These are phyloP conservation scores for Lacanobia wlatinum DNA, from an alignment of 2,888 invertebrate species.

Conservation along the genomic window DNA sequence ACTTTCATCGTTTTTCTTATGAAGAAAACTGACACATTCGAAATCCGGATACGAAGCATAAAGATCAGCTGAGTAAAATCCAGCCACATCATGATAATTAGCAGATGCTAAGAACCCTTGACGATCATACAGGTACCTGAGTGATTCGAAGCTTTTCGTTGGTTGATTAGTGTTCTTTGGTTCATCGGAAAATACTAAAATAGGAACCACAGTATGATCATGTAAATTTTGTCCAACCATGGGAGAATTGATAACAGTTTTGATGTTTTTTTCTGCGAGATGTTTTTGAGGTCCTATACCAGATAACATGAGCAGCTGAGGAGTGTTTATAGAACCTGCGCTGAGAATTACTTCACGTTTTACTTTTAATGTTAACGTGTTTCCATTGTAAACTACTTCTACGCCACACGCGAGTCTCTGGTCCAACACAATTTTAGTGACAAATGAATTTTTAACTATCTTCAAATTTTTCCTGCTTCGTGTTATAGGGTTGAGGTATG, in stretches of 20 bases:
- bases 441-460: constrained; percentile 50
- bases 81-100: background rate
- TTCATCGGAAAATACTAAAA: constrained; percentile 39
- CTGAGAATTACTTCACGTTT: constrained; percentile 55
- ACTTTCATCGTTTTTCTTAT: constrained; percentile 8
- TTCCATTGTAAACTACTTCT: constrained; percentile 33
- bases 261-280: constrained; percentile 35
- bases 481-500: constrained; percentile 53
- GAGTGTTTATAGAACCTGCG: constrained; percentile 53
- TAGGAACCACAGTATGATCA: constrained; percentile 42
- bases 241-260: constrained; percentile 41
- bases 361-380: constrained; percentile 29
- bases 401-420: constrained; percentile 35
- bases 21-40: constrained; percentile 5
- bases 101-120: constrained; percentile 42
- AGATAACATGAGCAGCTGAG: constrained; percentile 61
- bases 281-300: constrained; percentile 59
- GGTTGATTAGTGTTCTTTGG: constrained; percentile 1
- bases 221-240: constrained; percentile 61
- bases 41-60: constrained; percentile 37
- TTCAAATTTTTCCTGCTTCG: constrained; percentile 50
- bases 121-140: constrained; percentile 48
- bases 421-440: constrained; percentile 49
- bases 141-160: constrained; percentile 24
- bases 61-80: constrained; percentile 35